These are phyloP conservation scores for Calliphora vomitoria DNA, from an alignment of 2,888 invertebrate genomes.

Conservation along the genomic window DNA sequence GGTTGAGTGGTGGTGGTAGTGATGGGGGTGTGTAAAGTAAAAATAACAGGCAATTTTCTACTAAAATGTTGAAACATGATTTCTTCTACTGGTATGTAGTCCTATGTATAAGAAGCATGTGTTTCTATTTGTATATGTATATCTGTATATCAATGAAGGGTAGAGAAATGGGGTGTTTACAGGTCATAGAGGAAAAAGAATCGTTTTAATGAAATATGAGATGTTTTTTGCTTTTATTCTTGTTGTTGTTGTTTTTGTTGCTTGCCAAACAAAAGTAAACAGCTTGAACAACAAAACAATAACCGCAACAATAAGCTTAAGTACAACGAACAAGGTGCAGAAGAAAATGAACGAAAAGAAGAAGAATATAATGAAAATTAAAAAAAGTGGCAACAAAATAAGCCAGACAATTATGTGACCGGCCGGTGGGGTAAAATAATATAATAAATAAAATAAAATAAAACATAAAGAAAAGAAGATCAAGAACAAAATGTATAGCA, in stretches of 20 bases:
- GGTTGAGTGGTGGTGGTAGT: neutral
- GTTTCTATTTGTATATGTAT: neutral
- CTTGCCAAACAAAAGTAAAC: slow-evolving; percentile 43
- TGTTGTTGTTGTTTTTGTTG: slow-evolving; percentile 10
- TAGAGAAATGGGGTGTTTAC: slow-evolving; percentile 65
- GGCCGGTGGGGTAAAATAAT: slow-evolving; percentile 35
- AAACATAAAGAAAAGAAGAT: neutral
- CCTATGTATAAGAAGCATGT: neutral
- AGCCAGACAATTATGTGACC: slow-evolving; percentile 21
- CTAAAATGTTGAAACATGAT: slow-evolving; percentile 26
- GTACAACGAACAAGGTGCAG: slow-evolving; percentile 3
- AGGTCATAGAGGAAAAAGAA: slow-evolving; percentile 66
- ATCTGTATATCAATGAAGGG: no score
- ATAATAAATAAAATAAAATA: no score
- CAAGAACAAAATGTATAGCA: neutral
- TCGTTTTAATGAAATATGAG: slow-evolving; percentile 75
- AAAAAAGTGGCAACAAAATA: neutral
- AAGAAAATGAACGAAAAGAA: neutral
- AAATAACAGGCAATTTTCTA: slow-evolving; percentile 32
- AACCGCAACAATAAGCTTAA: slow-evolving; percentile 50
- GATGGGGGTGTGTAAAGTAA: neutral
- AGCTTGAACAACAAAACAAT: slow-evolving; percentile 34
- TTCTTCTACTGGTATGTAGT: slow-evolving; percentile 31
- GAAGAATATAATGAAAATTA: neutral
- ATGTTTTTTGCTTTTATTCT: slow-evolving; percentile 69